These are phyloP conservation scores for Arbacia lixula DNA, from an alignment of 53 echinoderm and acorn worm genomes.

Conservation along the genomic window DNA sequence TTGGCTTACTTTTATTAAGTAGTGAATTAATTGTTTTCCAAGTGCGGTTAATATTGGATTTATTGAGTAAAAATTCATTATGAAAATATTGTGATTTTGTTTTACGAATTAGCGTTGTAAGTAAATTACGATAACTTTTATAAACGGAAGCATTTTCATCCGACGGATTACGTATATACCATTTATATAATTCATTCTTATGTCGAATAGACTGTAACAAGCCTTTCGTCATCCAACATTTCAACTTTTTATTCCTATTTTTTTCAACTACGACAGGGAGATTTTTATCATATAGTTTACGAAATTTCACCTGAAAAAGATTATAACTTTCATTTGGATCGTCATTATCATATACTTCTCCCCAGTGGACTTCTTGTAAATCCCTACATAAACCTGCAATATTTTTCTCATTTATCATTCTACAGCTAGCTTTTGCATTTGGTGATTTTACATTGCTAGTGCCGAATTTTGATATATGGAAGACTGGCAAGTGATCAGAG, in stretches of 20 bases:
- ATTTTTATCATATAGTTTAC: background rate
- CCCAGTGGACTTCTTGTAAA: slow-evolving; percentile 11
- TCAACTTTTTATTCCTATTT: background rate
- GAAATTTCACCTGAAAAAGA: background rate
- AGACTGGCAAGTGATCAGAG: slow-evolving; percentile 14
- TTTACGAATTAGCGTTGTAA: slow-evolving; percentile 1
- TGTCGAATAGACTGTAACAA: slow-evolving; percentile 2
- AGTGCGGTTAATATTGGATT: background rate
- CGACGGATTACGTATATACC: slow-evolving; percentile 4
- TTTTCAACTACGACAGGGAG: background rate
- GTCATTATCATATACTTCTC: background rate
- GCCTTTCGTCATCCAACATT: slow-evolving; percentile 16
- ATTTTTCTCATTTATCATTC: slow-evolving; percentile 1
- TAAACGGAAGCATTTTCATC: background rate
- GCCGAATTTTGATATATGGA: background rate
- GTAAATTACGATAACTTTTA: slow-evolving; percentile 15
- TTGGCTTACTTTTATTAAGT: slow-evolving; percentile 24
- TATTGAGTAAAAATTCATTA: background rate
- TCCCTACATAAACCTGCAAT: background rate
- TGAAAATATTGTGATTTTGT: slow-evolving; percentile 17
- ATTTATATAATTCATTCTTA: background rate
- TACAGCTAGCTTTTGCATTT: background rate
- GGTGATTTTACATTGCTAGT: background rate
- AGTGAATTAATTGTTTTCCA: slow-evolving; percentile 15
- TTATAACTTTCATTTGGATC: slow-evolving; percentile 15